Conservation (phyloP, 2,888 invertebrate species). For the Meteorus colon region DNA sequence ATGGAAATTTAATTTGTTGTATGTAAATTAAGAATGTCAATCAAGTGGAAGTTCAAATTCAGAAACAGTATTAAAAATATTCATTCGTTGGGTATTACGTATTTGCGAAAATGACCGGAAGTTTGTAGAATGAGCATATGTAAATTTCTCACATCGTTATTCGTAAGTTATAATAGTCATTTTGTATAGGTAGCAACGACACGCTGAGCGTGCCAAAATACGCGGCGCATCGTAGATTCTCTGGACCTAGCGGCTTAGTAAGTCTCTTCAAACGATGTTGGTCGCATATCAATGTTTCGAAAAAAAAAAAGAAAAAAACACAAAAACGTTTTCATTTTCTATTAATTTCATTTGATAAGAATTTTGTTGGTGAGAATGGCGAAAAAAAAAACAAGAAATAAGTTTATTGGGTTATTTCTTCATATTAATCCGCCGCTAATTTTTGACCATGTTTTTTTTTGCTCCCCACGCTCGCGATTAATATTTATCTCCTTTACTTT, state of each 20-base stretch:
- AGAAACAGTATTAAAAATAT: slow-evolving; percentile 4
- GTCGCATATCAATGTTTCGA: slow-evolving; percentile 38
- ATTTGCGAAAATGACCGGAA: neutral
- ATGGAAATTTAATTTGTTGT: neutral
- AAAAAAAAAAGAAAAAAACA: slow-evolving; percentile 30
- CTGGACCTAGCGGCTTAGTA: slow-evolving; percentile 71
- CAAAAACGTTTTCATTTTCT: slow-evolving; percentile 24
- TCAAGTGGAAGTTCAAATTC: neutral
- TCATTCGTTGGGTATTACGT: neutral
- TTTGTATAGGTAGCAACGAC: slow-evolving; percentile 70
- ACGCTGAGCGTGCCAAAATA: slow-evolving; percentile 65
- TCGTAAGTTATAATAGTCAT: slow-evolving; percentile 52
- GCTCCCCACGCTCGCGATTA: slow-evolving; percentile 15
- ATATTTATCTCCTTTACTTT: slow-evolving; percentile 23
- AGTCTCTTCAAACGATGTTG: slow-evolving; percentile 60
- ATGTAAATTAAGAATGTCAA: neutral
- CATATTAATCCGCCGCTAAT: neutral
- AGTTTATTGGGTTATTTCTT: slow-evolving; percentile 24
- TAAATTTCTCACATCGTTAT: slow-evolving; percentile 25
- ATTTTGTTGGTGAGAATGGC: slow-evolving; percentile 5
- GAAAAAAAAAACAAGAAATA: neutral
- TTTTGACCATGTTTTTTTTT: slow-evolving; percentile 14
- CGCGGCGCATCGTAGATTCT: slow-evolving; percentile 67
- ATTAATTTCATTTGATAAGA: slow-evolving; percentile 30
- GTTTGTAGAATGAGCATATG: neutral